Evolutionary conservation across 2,888 invertebrate genomes (phyloP), one percentile per base, ranked within the genome.

Genomic region (Oligia strigilis): DNA sequence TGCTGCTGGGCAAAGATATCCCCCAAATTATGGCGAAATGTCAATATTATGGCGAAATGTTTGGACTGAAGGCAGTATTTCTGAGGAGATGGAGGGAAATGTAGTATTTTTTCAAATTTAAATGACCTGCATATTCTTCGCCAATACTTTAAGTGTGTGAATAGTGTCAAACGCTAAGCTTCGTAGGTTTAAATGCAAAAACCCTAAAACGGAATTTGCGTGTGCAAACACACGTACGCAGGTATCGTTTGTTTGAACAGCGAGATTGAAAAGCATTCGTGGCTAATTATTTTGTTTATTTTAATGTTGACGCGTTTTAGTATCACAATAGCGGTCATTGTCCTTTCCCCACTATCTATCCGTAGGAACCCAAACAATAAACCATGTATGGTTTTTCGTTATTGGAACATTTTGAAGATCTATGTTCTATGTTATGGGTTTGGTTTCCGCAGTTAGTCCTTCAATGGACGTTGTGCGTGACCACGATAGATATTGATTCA

Each of bases 211-310:
- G 6, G 14, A 29, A 75, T 81, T 75, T 81, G 8, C 29, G 17
- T 36, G 52, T 29, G 17, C 36, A 79, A 79, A 69, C 71, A 69
- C 71, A 62, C 11, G 14, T 40, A n/a, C 40, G 46, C 23, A 36
- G 55, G 17, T 58, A 29, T 29, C 52, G 43, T 66, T 66, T 72
- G 66, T 79, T 72, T 66, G 64, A 60, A 69, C 52, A 71, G n/a
- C 9, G 3, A 64, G 71, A 83, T 80, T 85, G 65, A 60, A 77
- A 84, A 75, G 75, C 65, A 72, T 49, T 72, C 43, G 13, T 23
- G 17, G 29, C 49, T 29, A 29, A 79, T 58, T 78, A 36, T 66
- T 49, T 60, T 58, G 29, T 55, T 9, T 29, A 52, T 40, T 0
- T 36, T 52, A 1, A 29, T 29, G 4, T 17, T 17, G 4, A 17